phyloP scores from a whole-genome alignment of 2,797 vertebrate genomes.

The Atherinosoma microstoma region DNA sequence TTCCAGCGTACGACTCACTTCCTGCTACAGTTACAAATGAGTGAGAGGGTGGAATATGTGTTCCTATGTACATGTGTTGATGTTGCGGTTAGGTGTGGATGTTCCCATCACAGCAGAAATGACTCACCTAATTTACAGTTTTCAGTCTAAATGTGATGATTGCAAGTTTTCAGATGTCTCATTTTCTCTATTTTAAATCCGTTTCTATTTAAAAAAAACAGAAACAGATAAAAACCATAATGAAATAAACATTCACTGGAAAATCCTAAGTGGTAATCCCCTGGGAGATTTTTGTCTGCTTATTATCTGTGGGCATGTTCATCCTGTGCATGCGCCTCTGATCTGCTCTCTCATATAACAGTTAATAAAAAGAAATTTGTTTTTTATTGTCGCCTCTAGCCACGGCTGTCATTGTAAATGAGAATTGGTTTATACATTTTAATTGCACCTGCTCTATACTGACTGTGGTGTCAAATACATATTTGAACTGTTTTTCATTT shows the following conservation, averaged over 20 bases:
- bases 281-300: no score
- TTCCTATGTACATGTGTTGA: slow-evolving; percentile 20
- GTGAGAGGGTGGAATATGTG: slow-evolving; percentile 42
- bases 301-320: neutral
- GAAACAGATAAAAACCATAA: neutral
- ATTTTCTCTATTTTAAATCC: neutral
- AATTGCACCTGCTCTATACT: neutral
- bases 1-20: slow-evolving; percentile 80
- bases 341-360: neutral
- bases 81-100: slow-evolving; percentile 28
- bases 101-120: neutral
- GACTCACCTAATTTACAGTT: slow-evolving; percentile 15
- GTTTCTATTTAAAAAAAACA: no score
- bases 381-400: no score
- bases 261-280: no score
- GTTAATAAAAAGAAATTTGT: no score
- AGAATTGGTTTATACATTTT: neutral
- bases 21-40: slow-evolving; percentile 67
- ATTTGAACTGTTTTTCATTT: neutral
- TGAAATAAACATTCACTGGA: neutral
- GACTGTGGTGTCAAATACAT: no score
- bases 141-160: neutral
- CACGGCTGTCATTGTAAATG: no score
- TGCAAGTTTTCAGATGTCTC: neutral
- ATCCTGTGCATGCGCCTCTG: no score